These are phyloP conservation scores for Drosophila orena DNA, from an alignment of 1,140 invertebrate species.

Conservation along the genomic window DNA sequence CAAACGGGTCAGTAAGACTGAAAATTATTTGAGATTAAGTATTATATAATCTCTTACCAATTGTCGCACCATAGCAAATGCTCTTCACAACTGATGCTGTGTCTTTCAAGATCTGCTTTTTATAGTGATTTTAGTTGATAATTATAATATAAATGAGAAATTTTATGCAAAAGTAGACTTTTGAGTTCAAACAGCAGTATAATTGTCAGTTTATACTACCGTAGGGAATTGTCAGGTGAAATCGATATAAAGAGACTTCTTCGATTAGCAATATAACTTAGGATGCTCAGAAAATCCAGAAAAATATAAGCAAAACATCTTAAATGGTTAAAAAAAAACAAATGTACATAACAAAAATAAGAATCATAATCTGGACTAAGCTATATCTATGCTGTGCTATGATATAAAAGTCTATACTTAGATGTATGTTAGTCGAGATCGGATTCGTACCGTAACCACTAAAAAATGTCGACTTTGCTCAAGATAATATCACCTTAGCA, in stretches of 20 bases:
- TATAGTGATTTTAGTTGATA: slow-evolving; percentile 28
- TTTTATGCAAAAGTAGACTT: slow-evolving; percentile 10
- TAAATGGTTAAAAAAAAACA: too few relatives aligned
- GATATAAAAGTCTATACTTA: too few relatives aligned
- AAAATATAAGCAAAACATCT: too few relatives aligned
- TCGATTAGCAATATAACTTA: too few relatives aligned
- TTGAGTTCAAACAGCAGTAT: slow-evolving; percentile 18
- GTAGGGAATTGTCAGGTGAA: slow-evolving; percentile 6
- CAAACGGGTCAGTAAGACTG: not conserved
- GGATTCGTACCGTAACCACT: not conserved
- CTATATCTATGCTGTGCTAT: too few relatives aligned
- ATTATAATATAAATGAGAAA: slow-evolving; percentile 44
- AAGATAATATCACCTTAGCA: slow-evolving; percentile 57
- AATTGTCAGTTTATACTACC: slow-evolving; percentile 3
- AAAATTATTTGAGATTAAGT: not conserved
- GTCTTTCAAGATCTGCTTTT: slow-evolving; percentile 14
- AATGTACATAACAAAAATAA: too few relatives aligned
- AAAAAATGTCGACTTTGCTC: slow-evolving; percentile 40
- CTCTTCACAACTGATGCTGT: slow-evolving; percentile 25
- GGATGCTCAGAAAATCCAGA: too few relatives aligned
- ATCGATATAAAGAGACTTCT: not conserved
- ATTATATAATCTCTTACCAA: slow-evolving; percentile 9
- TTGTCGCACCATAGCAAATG: slow-evolving; percentile 25
- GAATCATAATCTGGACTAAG: too few relatives aligned
- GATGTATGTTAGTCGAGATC: not conserved